Conservation (phyloP, 2,888 invertebrate species). For the Willowsia nigromaculata region DNA sequence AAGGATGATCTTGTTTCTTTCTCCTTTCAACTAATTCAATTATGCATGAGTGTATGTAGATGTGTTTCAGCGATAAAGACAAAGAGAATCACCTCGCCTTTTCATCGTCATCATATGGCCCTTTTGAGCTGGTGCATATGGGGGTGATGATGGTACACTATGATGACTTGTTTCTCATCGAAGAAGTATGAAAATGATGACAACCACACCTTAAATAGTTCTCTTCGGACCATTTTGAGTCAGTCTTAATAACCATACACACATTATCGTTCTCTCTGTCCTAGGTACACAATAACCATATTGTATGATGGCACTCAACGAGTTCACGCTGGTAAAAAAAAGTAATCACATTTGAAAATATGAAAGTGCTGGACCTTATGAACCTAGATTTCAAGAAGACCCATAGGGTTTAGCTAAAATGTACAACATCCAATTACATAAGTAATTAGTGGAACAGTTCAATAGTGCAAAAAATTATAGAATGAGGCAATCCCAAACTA, state of each 20-base stretch:
- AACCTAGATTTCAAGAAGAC: neutral
- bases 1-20: conserved; percentile 17
- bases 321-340: neutral
- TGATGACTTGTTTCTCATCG: conserved; percentile 51
- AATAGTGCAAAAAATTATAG: conserved; percentile 26
- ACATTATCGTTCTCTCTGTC: neutral
- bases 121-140: conserved; percentile 22
- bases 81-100: conserved; percentile 47
- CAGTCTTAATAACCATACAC: conserved; percentile 45
- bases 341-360: conserved; percentile 40
- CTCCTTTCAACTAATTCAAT: conserved; percentile 59
- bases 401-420: conserved; percentile 6
- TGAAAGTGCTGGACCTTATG: conserved; percentile 16
- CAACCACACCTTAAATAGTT: conserved; percentile 61
- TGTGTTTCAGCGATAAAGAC: conserved; percentile 51
- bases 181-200: conserved; percentile 49
- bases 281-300: neutral
- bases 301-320: neutral
- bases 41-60: conserved; percentile 45
- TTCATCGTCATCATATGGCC: conserved; percentile 22
- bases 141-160: conserved; percentile 31
- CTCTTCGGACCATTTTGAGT: conserved; percentile 56
- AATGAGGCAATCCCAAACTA: neutral
- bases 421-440: conserved; percentile 51
- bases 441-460: conserved; percentile 51